Evolutionary conservation across 2,113 vertebrate species (phyloP), one percentile per base, ranked within the genome.

Genomic region (Turnix velox): DNA sequence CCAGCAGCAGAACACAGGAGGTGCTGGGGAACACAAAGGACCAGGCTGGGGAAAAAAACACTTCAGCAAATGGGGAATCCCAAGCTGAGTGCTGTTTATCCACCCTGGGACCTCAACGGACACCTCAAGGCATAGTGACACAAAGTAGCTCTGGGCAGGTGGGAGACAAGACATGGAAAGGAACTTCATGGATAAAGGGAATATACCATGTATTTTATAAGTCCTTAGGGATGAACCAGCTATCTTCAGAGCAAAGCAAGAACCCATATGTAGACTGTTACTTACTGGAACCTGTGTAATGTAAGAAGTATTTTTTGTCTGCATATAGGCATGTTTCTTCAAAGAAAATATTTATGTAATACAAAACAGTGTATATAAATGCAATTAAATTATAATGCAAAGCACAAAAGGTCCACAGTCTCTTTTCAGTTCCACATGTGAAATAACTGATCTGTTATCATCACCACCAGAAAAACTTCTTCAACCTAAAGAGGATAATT

Each of bases 201-300:
- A 35, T 10, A 49, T 7, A 12, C 14, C 1, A 0, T 9, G 12
- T 5, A 11, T 8, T 6, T 51, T n/a, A 43, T 27, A 1, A 10
- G n/a, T n/a, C 54, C 31, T 59, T 18, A 15, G 20, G 22, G 30
- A 17, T 68, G 7, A 77, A 12, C 18, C 31, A 18, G 11, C 4
- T 45, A 48, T 17, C 1, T 1, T 9, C 2, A 78, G 22, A 9
- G 35, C 71, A 85, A 67, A 74, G 18, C 30, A 55, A 0, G 1
- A 5, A 8, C 42, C 27, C 30, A 10, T 24, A 52, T 63, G 6
- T 20, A 73, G 24, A 58, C 80, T 79, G 27, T 43, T 33, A 35
- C 42, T 67, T 92, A 49, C 74, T 73, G 28, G 17, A 81, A 55
- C 43, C 7, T 46, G 7, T 5, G 62, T 33, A 74, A 67, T 25